Evolutionary conservation across 2,113 vertebrate species (phyloP).

Genomic region (Dolichotis patagonum): DNA sequence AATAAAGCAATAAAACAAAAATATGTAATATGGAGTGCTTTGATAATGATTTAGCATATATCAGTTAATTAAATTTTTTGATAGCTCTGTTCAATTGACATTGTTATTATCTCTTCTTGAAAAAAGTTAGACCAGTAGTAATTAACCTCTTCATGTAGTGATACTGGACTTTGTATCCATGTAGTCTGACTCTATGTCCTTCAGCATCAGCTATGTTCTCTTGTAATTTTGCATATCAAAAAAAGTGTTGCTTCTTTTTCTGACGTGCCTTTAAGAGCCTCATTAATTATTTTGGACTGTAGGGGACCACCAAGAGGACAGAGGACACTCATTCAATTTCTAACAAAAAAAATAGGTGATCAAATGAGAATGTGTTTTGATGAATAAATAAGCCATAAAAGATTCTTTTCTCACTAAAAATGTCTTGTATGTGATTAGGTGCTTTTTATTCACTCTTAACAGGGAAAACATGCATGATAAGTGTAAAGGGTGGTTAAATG

Average conservation of each 20-base stretch:
- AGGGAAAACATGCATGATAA: not conserved
- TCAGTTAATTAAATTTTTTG: not conserved
- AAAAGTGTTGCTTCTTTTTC: not conserved
- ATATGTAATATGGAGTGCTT: not conserved
- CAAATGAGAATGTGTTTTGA: not conserved
- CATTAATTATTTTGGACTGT: not conserved
- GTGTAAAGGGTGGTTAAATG: not conserved
- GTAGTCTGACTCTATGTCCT: not conserved
- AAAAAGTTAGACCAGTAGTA: not conserved
- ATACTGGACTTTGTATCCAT: not conserved
- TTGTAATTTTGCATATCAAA: not conserved
- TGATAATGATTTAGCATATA: not conserved
- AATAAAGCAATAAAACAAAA: not conserved
- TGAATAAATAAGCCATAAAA: not conserved
- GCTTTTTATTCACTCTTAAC: not conserved
- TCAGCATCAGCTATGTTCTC: not conserved
- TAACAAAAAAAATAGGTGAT: not conserved
- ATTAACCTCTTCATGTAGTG: not conserved
- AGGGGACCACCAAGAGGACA: fast-evolving
- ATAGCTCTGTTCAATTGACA: not conserved
- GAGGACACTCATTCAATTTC: not conserved
- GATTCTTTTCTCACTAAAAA: not conserved
- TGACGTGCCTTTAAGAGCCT: not conserved
- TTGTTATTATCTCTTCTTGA: not conserved
- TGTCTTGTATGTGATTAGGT: not conserved